Evolutionary conservation across 2,797 vertebrate species (phyloP), one percentile per base, ranked within the genome.

Genomic region (Oreochromis mossambicus): DNA sequence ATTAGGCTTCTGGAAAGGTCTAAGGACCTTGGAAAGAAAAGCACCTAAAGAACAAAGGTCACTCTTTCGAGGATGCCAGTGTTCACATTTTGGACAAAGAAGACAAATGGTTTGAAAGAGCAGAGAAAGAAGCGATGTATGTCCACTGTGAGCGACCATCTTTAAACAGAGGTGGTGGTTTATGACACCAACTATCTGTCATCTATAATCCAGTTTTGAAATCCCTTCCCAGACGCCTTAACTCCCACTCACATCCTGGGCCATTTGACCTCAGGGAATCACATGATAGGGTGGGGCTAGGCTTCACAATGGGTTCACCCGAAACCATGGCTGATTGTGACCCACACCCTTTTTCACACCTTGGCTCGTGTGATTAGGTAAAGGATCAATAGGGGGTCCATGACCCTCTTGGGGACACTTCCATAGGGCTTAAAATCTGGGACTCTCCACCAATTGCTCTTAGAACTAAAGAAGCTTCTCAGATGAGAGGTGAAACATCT

Each of bases 91-190:
- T 58, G 55, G 55, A 58, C 55, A 32, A 14, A 58, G 55, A 32
- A 1, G 55, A 32, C 26, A 58, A 3, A 32, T 17, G 26, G 26
- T 58, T 58, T 58, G 14, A 2, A 58, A 8, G 24, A 10, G 55
- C 14, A 58, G 14, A 32, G 55, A 58, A 32, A 58, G 55, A 58
- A 17, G 14, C 8, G 0, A 58, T 17, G 0, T 32, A 58, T 17
- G 55, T 10, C 5, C 8, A 0, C 14, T 10, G 26, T 58, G 55
- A 58, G 1, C 0, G 14, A 9, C 14, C 26, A 32, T 58, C 0
- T 58, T 32, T 58, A 26, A 58, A 32, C 8, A 32, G 14, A 17
- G 55, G 24, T 5, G 0, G 14, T 29, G 5, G 55, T 6, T 58
- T 58, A 58, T 0, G 14, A 58, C 14, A 17, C 14, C 15, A 56